phyloP scores from a whole-genome alignment of 2,888 invertebrate species.

The Clepsis dumicolana region DNA sequence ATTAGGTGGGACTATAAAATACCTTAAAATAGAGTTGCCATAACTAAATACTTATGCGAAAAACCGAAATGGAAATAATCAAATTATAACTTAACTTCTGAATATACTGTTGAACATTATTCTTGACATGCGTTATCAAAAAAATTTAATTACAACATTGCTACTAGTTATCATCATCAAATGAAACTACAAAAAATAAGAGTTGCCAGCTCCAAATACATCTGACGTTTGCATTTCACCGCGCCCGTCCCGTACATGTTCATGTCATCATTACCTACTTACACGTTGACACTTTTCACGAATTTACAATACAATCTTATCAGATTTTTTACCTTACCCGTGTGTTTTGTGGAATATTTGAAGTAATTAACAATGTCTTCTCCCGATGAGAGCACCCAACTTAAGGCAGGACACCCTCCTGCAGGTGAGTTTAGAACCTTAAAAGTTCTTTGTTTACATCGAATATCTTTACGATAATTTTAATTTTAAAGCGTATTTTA shows the following conservation, averaged over 20 bases:
- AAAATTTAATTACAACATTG: no score
- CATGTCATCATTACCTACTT: constrained; percentile 55
- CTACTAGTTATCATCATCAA: no score
- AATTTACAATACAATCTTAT: constrained; percentile 59
- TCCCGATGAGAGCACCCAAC: constrained; percentile 87
- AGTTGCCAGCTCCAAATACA: constrained; percentile 21
- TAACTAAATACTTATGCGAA: background rate
- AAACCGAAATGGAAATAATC: background rate
- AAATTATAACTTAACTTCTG: background rate
- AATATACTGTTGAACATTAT: background rate
- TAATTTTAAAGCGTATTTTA: constrained; percentile 33
- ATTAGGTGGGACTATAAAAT: constrained; percentile 16
- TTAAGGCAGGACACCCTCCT: constrained; percentile 95
- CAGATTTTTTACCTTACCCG: constrained; percentile 50
- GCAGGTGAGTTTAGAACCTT: constrained; percentile 88
- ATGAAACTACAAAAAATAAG: background rate
- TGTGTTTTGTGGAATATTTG: constrained; percentile 46
- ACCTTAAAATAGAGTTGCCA: background rate
- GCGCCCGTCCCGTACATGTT: constrained; percentile 44
- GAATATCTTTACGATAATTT: constrained; percentile 47
- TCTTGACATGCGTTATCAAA: no score
- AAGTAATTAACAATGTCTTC: constrained; percentile 69
- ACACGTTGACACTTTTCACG: constrained; percentile 69
- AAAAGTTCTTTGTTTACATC: constrained; percentile 58
- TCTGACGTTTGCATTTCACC: constrained; percentile 53